Conservation (phyloP, 2,888 invertebrate genomes). For the Heliconius hortense region DNA sequence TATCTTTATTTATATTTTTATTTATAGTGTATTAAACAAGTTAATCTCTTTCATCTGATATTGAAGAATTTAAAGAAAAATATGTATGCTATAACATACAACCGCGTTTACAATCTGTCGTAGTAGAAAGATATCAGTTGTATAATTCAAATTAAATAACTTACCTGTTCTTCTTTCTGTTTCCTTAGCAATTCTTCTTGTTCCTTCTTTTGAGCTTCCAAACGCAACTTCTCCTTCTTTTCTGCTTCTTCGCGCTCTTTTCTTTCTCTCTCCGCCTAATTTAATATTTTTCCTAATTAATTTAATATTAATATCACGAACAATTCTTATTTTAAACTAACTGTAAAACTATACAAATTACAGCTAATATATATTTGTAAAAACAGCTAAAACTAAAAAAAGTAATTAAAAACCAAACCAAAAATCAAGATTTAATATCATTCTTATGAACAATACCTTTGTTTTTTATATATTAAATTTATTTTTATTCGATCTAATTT, state of each 20-base stretch:
- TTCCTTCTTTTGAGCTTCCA: conserved; percentile 88
- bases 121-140: too few species aligned
- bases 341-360: neutral
- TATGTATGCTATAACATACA: neutral
- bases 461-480: too few species aligned
- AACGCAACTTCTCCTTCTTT: conserved; percentile 89
- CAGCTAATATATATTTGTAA: neutral
- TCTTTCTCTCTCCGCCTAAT: conserved; percentile 93
- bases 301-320: neutral
- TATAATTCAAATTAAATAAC: conserved; percentile 1
- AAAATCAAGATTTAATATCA: too few species aligned
- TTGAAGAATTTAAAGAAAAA: too few species aligned
- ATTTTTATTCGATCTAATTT: too few species aligned
- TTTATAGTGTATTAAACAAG: neutral
- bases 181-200: conserved; percentile 94
- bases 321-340: neutral
- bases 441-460: too few species aligned
- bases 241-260: conserved; percentile 96
- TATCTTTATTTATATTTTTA: neutral
- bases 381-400: too few species aligned
- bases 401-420: too few species aligned
- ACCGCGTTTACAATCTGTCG: neutral
- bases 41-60: too few species aligned
- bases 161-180: conserved; percentile 86
- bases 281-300: conserved; percentile 57